Evolutionary conservation across 92 coral and sea anemone species (phyloP).

Genomic region (Siderastrea siderea): DNA sequence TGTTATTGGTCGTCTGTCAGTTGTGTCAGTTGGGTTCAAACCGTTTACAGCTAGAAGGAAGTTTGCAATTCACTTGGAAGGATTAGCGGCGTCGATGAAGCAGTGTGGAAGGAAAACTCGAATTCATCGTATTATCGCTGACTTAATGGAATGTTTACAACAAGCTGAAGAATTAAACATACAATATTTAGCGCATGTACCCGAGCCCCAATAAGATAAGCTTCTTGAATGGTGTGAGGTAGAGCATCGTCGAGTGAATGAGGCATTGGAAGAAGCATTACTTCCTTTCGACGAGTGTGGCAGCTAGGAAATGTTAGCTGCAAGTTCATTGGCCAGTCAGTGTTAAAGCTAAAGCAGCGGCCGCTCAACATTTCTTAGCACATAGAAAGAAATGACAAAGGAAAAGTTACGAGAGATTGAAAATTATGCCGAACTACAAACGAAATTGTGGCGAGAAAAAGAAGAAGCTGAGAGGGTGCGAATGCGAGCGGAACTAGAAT

Average conservation of each 20-base stretch:
- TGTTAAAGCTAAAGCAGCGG: too few species aligned
- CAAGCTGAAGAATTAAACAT: constrained; percentile 2
- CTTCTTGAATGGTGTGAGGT: not conserved
- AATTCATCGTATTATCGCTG: not conserved
- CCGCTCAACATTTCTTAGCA: too few species aligned
- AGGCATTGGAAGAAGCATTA: constrained; percentile 4
- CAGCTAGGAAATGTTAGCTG: not conserved
- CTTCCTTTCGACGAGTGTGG: not conserved
- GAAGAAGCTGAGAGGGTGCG: too few species aligned
- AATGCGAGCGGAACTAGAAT: too few species aligned
- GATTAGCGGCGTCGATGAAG: not conserved
- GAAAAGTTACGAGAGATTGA: too few species aligned
- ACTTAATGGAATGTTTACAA: not conserved
- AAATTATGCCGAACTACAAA: too few species aligned
- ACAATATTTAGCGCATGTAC: not conserved
- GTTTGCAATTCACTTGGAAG: not conserved
- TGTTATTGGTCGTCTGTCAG: too few species aligned
- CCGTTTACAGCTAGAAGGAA: not conserved
- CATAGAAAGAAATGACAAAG: too few species aligned
- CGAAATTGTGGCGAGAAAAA: too few species aligned
- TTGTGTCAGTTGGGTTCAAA: too few species aligned
- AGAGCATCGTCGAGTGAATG: not conserved
- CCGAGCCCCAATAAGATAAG: not conserved
- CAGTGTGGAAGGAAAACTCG: not conserved
- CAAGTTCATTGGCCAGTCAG: not conserved